These are phyloP conservation scores for Cabera pusaria DNA, from an alignment of 2,888 invertebrate genomes.

Conservation along the genomic window DNA sequence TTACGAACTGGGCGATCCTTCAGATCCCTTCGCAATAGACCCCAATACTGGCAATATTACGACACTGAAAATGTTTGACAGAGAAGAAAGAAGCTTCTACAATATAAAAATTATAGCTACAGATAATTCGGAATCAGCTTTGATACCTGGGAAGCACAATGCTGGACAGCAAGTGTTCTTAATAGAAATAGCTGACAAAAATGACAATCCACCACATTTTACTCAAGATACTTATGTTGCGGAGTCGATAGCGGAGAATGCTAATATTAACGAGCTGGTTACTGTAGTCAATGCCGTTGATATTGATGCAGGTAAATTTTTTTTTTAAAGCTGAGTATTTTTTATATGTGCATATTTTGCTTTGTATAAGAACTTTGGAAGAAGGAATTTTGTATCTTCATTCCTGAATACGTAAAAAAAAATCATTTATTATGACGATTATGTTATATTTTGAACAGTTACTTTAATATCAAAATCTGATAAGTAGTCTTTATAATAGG, in stretches of 20 bases:
- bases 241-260: constrained; percentile 91
- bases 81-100: constrained; percentile 93
- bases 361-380: too few relatives aligned
- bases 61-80: constrained; percentile 91
- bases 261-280: constrained; percentile 91
- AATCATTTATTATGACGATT: too few relatives aligned
- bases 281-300: constrained; percentile 95
- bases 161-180: constrained; percentile 91
- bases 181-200: constrained; percentile 97
- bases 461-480: too few relatives aligned
- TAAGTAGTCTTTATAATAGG: too few relatives aligned
- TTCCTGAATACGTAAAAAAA: too few relatives aligned
- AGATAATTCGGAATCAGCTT: constrained; percentile 94
- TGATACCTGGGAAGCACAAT: constrained; percentile 87
- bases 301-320: constrained; percentile 87
- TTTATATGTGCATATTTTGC: too few relatives aligned
- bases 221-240: constrained; percentile 89
- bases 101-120: constrained; percentile 95
- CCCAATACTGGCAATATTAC: constrained; percentile 94
- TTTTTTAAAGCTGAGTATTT: too few relatives aligned
- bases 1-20: constrained; percentile 88
- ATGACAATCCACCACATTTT: constrained; percentile 97
- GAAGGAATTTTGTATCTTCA: too few relatives aligned
- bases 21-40: constrained; percentile 92
- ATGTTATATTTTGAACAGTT: too few relatives aligned